Conservation (phyloP, 2,797 vertebrate species). For the Anolis apletophallus region DNA sequence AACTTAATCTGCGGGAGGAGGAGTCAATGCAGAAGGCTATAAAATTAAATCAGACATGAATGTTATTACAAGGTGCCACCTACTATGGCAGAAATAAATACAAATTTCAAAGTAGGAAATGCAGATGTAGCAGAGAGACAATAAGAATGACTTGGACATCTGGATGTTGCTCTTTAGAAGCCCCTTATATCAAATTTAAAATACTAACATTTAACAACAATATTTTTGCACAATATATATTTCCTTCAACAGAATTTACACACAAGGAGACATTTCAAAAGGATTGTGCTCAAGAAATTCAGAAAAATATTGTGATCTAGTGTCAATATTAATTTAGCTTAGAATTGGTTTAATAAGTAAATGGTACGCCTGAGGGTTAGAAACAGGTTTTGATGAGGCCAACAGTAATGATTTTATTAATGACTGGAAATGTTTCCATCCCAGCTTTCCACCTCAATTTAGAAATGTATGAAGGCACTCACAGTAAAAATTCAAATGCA, state of each 20-base stretch:
- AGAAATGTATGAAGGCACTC: not conserved
- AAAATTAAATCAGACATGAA: constrained; percentile 72
- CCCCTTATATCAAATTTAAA: not conserved
- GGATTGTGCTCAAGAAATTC: not conserved
- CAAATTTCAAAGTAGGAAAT: constrained; percentile 16
- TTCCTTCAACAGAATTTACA: not conserved
- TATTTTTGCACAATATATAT: not conserved
- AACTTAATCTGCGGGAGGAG: constrained; percentile 81
- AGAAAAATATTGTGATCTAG: not conserved
- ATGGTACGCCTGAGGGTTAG: not conserved
- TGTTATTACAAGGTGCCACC: constrained; percentile 46
- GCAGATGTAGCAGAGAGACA: not conserved
- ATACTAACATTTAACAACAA: not conserved
- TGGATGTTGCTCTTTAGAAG: not conserved
- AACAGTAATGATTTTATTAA: not conserved
- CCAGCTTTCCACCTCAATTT: not conserved
- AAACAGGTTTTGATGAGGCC: not conserved
- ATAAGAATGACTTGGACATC: not conserved
- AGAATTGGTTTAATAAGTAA: not conserved
- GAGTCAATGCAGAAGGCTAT: constrained; percentile 87
- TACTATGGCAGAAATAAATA: constrained; percentile 35
- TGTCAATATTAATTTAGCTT: not conserved
- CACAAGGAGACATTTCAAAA: not conserved
- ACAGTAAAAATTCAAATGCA: not conserved
- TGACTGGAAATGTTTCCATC: not conserved